Evolutionary conservation across 2,888 invertebrate genomes (phyloP), one percentile per base, ranked within the genome.

Genomic region (Lysandra bellargus): DNA sequence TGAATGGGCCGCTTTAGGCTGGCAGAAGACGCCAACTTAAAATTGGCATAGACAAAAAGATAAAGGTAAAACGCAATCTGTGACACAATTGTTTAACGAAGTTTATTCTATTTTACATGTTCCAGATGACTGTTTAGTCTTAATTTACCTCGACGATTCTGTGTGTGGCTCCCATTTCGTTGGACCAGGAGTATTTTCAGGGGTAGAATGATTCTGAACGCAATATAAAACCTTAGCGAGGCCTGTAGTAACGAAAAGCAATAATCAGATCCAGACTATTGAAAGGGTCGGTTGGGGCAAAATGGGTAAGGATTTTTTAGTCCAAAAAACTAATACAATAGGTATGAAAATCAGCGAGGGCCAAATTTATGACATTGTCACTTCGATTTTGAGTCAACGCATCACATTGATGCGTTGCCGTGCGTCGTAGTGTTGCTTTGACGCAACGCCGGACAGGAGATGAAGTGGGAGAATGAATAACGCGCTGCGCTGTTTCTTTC

Each of bases 161-260:
- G 17, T 17, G 57, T 17, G 57, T 57, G 57, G 57, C 17, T 53
- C 9, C 49, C 4, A 57, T 57, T 57, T 49, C 2, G 9, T 49
- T 49, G 49, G 57, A 17, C 14, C 12, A 4, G 1, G 17, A 57
- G 57, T 17, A 14, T 53, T 14, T 4, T 17, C 57, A 57, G 57
- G 23, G 61, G n/a, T 61, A 17, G 61, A 23, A 61, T 61, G 23
- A 23, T 4, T 61, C 49, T 9, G 9, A 49, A 49, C 49, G 2
- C 23, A 23, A n/a, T 61, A 23, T 23, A 1, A 61, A 61, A n/a
- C 5, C 6, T 61, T 61, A 23, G 49, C 23, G 30, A 69, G 64
- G 64, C 64, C 30, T 69, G 30, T 69, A 30, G 69, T 69, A 69
- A 69, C 69, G 33, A 14, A 12, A 69, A 69, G 69, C 69, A 69